These are phyloP conservation scores for Penelope pileata DNA, from an alignment of 2,113 vertebrate genomes.

Conservation along the genomic window DNA sequence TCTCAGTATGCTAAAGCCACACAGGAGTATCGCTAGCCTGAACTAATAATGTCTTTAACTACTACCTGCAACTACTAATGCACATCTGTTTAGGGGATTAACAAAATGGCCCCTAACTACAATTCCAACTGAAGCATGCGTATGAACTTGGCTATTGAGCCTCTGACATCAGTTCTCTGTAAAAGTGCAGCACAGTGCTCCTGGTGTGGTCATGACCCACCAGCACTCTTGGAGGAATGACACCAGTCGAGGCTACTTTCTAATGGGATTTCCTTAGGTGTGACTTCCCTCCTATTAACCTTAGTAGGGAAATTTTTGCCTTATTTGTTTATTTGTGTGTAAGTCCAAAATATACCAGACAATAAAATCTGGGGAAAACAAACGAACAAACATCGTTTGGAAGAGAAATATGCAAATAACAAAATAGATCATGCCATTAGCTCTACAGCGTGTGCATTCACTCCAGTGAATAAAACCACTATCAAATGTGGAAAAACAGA, in stretches of 20 bases:
- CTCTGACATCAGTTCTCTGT: neutral
- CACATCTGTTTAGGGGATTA: neutral
- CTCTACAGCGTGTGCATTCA: neutral
- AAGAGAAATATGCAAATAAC: neutral
- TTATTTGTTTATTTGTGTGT: neutral
- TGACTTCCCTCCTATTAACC: neutral
- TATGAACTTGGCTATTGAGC: neutral
- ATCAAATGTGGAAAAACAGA: neutral
- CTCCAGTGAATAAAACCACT: neutral
- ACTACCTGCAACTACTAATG: neutral
- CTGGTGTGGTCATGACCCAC: neutral
- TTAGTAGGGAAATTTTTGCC: neutral
- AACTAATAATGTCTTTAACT: neutral
- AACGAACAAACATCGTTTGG: neutral
- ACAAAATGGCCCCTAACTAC: neutral
- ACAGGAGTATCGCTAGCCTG: neutral
- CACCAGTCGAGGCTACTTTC: neutral
- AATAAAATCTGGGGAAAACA: neutral
- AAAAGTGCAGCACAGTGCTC: neutral
- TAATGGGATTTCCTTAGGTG: neutral
- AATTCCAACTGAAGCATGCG: neutral
- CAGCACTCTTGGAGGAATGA: neutral
- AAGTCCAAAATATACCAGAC: neutral
- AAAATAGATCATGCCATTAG: neutral
- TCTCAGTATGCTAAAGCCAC: neutral